Conservation (phyloP, 2,797 vertebrate genomes). For the Anas acuta region DNA sequence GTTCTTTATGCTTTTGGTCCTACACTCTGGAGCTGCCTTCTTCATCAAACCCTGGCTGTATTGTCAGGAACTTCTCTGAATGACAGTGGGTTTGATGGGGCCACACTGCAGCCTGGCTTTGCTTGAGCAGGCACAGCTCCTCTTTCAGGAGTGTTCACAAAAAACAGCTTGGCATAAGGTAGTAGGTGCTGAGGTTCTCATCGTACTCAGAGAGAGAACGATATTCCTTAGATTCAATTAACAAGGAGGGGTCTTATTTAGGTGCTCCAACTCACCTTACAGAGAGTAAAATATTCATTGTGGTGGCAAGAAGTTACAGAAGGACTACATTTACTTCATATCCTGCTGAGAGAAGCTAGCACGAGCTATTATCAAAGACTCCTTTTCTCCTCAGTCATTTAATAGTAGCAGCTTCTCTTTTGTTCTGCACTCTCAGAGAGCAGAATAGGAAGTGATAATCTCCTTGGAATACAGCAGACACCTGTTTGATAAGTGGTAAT, state of each 20-base stretch:
- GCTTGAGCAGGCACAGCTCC: not conserved
- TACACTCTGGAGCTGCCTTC: not conserved
- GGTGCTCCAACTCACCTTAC: not conserved
- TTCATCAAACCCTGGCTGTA: not conserved
- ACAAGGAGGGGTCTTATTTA: not conserved
- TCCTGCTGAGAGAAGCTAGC: slow-evolving; percentile 50
- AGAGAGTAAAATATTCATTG: slow-evolving; percentile 16
- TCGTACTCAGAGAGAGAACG: not conserved
- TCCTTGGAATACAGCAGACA: slow-evolving; percentile 61
- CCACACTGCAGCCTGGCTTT: not conserved
- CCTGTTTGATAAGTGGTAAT: slow-evolving; percentile 70
- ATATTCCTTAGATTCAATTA: not conserved
- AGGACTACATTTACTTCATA: slow-evolving; percentile 2
- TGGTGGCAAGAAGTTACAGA: not conserved
- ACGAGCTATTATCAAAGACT: slow-evolving; percentile 45
- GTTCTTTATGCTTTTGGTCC: not conserved
- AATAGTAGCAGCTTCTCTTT: slow-evolving; percentile 65
- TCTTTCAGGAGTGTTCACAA: not conserved
- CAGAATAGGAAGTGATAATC: slow-evolving; percentile 63
- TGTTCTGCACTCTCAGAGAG: slow-evolving; percentile 31
- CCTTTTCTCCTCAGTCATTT: slow-evolving; percentile 48
- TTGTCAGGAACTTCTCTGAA: not conserved
- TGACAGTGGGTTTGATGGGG: not conserved
- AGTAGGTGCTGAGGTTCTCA: not conserved
- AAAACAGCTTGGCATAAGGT: not conserved